Evolutionary conservation across 2,888 invertebrate species (phyloP).

Genomic region (Euplexia lucipara): DNA sequence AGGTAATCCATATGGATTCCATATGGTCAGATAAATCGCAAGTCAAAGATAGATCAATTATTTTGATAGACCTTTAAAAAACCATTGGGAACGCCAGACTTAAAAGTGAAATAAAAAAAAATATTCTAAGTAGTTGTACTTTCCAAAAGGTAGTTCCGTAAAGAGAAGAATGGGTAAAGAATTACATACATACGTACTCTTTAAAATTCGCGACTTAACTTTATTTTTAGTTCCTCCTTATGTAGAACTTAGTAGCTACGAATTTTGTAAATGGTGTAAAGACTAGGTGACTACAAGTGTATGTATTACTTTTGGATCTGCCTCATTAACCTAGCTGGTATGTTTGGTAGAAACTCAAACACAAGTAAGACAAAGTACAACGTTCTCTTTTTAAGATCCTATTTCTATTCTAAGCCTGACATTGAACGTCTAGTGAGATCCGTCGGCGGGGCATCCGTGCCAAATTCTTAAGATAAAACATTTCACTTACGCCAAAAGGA

Average conservation of each 20-base stretch:
- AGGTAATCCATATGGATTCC: too few relatives aligned
- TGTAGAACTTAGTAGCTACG: not conserved
- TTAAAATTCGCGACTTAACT: too few relatives aligned
- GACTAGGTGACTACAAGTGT: not conserved
- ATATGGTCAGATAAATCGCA: too few relatives aligned
- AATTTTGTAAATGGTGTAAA: not conserved
- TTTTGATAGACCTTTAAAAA: too few relatives aligned
- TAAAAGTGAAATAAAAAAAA: too few relatives aligned
- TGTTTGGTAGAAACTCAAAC: conserved; percentile 33
- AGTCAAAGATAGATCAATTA: too few relatives aligned
- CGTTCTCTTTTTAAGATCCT: conserved; percentile 44
- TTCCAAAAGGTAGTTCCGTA: too few relatives aligned
- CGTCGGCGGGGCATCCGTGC: not conserved
- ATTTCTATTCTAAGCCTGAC: conserved; percentile 41
- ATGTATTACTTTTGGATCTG: not conserved
- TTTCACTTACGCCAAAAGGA: conserved; percentile 86
- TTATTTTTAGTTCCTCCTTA: not conserved
- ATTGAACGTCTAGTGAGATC: conserved; percentile 39
- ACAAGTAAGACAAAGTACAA: conserved; percentile 19
- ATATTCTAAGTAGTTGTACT: too few relatives aligned
- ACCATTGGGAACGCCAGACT: too few relatives aligned
- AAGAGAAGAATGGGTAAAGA: too few relatives aligned
- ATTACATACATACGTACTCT: too few relatives aligned
- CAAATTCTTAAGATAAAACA: conserved; percentile 1
- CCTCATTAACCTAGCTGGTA: conserved; percentile 37